These are phyloP conservation scores for Drosophila guanche DNA, from an alignment of 1,140 invertebrate genomes.

Conservation along the genomic window DNA sequence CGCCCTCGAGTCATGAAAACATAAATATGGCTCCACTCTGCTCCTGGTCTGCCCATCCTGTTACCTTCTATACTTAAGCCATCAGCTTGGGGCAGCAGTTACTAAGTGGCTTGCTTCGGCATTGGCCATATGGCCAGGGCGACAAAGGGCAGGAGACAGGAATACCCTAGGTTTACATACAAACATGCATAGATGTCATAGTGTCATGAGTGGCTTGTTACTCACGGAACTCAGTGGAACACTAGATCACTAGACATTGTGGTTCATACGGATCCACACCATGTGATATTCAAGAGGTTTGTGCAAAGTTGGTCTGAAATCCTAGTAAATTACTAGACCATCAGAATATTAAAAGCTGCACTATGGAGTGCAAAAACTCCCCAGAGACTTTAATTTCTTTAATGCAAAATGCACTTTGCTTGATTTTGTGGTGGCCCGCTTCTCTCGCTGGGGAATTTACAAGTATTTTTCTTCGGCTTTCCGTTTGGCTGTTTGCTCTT, in stretches of 20 bases:
- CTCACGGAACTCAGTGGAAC: no score
- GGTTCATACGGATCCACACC: no score
- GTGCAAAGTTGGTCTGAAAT: no score
- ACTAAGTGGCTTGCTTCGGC: slow-evolving; percentile 52
- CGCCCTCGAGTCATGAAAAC: slow-evolving; percentile 36
- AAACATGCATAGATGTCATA: no score
- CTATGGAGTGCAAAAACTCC: not conserved
- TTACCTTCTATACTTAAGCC: not conserved
- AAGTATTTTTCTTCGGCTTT: slow-evolving; percentile 42
- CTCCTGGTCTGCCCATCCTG: not conserved
- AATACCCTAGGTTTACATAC: no score
- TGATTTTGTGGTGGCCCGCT: slow-evolving; percentile 36
- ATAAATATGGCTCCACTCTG: slow-evolving; percentile 41
- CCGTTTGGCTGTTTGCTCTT: slow-evolving; percentile 41
- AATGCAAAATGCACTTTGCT: slow-evolving; percentile 40
- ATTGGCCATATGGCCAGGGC: slow-evolving; percentile 21
- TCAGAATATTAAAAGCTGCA: not conserved
- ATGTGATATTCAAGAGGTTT: no score
- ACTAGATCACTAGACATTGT: no score
- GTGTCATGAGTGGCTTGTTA: no score
- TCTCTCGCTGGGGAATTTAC: slow-evolving; percentile 56
- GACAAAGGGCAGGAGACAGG: slow-evolving; percentile 14
- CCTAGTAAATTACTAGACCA: no score
- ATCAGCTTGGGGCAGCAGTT: slow-evolving; percentile 20
- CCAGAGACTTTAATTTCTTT: slow-evolving; percentile 46